These are phyloP conservation scores for human DNA, from an alignment of 2,113 vertebrate genomes.

Conservation along the genomic window GRCh38 chr2:165125001-165125500, in stretches of 20 bases:
- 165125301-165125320: background rate
- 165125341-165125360: too few species aligned
- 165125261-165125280: background rate
- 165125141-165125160: background rate
- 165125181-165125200: background rate
- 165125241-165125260: background rate
- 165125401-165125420: too few species aligned
- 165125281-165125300: background rate
- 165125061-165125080: background rate
- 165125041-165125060: background rate
- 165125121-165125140: background rate
- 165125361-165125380: too few species aligned
- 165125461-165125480: too few species aligned
- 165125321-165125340: too few species aligned
- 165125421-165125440: too few species aligned
- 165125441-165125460: too few species aligned
- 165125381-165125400: too few species aligned
- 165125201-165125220: background rate
- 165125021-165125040: background rate
- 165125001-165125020: background rate
- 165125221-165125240: conserved; percentile 9
- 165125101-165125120: too few species aligned
- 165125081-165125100: background rate
- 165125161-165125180: background rate
- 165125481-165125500: too few species aligned